Conservation (phyloP, 2,113 vertebrate genomes). For the Eurypyga helias region DNA sequence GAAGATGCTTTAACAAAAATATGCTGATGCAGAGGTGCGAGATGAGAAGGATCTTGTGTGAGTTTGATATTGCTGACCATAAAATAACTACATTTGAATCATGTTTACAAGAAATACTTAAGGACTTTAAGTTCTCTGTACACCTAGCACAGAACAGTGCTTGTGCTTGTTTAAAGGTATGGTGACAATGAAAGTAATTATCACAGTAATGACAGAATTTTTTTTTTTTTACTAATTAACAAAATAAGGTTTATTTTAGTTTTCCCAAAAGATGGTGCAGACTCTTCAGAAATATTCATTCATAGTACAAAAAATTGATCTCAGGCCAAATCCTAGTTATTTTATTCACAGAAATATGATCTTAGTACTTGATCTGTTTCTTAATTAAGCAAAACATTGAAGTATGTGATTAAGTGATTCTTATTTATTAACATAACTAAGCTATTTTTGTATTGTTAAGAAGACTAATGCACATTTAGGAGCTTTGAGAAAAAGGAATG, state of each 20-base stretch:
- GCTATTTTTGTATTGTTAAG: neutral
- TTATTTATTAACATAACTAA: neutral
- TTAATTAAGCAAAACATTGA: neutral
- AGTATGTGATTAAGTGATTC: neutral
- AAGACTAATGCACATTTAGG: neutral
- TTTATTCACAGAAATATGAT: neutral
- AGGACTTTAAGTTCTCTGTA: neutral
- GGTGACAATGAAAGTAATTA: neutral
- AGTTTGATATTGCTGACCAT: neutral
- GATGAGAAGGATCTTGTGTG: neutral
- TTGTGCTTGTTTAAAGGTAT: neutral
- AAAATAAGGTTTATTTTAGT: neutral
- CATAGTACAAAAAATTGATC: neutral
- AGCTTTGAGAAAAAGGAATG: neutral
- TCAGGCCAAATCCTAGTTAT: neutral
- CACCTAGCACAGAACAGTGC: neutral
- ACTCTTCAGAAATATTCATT: neutral
- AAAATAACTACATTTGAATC: neutral
- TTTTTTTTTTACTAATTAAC: neutral
- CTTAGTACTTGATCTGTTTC: neutral
- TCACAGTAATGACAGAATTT: neutral
- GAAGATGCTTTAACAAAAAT: neutral
- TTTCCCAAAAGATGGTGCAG: neutral
- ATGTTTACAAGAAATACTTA: neutral
- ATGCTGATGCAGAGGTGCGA: neutral